Conservation (phyloP, 1,140 invertebrate genomes). For the Temnothorax nylanderi region DNA sequence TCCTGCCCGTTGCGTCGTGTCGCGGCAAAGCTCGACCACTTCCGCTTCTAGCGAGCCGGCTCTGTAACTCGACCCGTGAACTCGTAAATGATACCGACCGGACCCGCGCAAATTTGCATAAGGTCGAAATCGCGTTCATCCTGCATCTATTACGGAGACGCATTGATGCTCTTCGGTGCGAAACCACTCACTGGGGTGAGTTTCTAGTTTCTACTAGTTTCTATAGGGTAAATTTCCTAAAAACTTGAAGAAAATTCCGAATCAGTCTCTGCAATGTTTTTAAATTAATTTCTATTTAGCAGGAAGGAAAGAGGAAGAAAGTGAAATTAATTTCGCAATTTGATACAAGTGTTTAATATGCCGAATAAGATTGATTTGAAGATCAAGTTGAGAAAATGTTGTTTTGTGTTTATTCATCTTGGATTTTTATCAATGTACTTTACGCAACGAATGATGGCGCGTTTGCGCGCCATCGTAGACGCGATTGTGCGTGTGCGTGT, state of each 20-base stretch:
- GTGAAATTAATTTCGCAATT: not conserved
- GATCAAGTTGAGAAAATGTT: not conserved
- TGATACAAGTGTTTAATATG: too few relatives aligned
- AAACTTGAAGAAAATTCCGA: not conserved
- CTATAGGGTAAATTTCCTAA: not conserved
- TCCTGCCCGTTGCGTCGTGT: constrained; percentile 41
- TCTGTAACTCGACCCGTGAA: constrained; percentile 29
- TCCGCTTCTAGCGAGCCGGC: constrained; percentile 48
- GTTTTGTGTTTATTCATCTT: not conserved
- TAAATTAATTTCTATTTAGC: not conserved
- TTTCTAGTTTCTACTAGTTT: too few relatives aligned
- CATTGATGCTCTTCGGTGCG: not conserved
- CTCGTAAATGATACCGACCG: constrained; percentile 34
- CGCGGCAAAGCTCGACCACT: constrained; percentile 55
- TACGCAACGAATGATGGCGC: not conserved
- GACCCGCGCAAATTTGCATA: constrained; percentile 44
- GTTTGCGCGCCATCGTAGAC: too few relatives aligned
- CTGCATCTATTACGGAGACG: not conserved
- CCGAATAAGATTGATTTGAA: not conserved
- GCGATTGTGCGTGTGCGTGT: not conserved
- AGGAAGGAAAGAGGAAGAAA: not conserved
- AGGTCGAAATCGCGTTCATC: constrained; percentile 56
- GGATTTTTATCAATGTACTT: not conserved
- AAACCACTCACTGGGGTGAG: not conserved
- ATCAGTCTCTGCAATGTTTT: not conserved